Percentiles rank a stretch among this genome's conserved stretches.
Conservation (phyloP, 2,888 invertebrate genomes). For the Orthonychiurus folsomi region DNA sequence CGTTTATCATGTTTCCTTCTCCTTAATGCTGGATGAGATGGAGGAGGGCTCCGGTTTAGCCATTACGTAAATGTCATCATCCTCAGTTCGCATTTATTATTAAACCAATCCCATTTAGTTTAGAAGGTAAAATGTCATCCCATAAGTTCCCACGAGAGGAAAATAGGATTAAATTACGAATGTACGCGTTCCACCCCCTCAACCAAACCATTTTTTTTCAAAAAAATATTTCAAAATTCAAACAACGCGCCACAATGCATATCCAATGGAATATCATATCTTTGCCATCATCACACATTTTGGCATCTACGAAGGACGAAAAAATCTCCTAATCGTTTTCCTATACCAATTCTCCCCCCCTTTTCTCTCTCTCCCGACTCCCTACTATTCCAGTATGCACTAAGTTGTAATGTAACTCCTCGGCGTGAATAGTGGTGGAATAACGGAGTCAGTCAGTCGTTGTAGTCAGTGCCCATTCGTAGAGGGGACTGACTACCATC, state of each 20-base stretch:
- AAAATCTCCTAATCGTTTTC: conserved; percentile 1
- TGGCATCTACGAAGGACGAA: too few species aligned
- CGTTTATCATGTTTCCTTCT: conserved; percentile 1
- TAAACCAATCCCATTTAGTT: not conserved
- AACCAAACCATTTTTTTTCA: too few species aligned
- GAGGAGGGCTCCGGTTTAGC: not conserved
- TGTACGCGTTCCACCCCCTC: too few species aligned
- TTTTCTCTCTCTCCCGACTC: not conserved
- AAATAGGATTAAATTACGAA: too few species aligned
- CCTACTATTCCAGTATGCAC: not conserved
- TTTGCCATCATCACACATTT: too few species aligned
- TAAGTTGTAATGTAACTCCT: not conserved
- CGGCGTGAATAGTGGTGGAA: too few species aligned
- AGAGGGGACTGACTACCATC: too few species aligned
- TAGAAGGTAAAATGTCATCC: not conserved
- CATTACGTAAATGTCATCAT: not conserved
- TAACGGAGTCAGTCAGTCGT: too few species aligned
- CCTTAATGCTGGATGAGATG: not conserved
- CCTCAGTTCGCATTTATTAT: not conserved
- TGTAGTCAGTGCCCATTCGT: not conserved
- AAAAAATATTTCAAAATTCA: too few species aligned
- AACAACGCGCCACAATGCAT: not conserved
- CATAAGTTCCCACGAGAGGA: not conserved
- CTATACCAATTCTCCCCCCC: not conserved
- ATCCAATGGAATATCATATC: too few species aligned